Base-by-base conservation (phyloP, 2,113 vertebrate species). In the Thunnus maccoyii region DNA sequence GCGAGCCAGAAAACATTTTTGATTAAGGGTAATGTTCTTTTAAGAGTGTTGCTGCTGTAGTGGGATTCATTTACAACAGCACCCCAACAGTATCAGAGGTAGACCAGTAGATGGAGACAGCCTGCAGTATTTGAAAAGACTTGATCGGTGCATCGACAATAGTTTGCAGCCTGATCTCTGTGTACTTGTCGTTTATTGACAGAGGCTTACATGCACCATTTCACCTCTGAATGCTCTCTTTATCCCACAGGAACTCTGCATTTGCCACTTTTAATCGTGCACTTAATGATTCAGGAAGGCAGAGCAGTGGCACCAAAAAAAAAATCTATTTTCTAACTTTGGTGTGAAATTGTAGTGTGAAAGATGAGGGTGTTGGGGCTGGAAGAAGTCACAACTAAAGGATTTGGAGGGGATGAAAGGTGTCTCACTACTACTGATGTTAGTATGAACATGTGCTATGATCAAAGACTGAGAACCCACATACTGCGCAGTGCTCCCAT, bases 41-140 rank as follows among this genome's bases (percentile, higher is more conserved):
- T 22, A 18, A 46, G 16, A 51, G 25, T 4, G 20, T 27, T 10
- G 3, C 32, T 69, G n/a, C 22, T 30, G 27, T 30, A 4, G 4
- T 30, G 4, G 27, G 27, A 30, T 3, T 4, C 32, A 47, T 50
- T 3, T 2, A 0, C 13, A 18, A 14, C 20, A 2, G 13, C 12
- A 13, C 8, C 16, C 25, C 14, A 57, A 20, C 78, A 72, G 3
- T 15, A 46, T 4, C 27, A 17, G 1, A 15, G 2, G 22, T 4
- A 3, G 25, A n/a, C 79, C 90, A 82, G 57, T 18, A 91, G 91
- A 76, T 88, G 91, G 88, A 44, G 80, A 76, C 72, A 80, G 5
- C 3, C 5, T 16, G 66, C 70, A 83, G 25, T 14, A 8, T 41
- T 76, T 82, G 18, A 72, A 48, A 55, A 20, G n/a, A 63, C 1